phyloP scores from a whole-genome alignment of 2,888 invertebrate species.

The Drosophila paramelanica region DNA sequence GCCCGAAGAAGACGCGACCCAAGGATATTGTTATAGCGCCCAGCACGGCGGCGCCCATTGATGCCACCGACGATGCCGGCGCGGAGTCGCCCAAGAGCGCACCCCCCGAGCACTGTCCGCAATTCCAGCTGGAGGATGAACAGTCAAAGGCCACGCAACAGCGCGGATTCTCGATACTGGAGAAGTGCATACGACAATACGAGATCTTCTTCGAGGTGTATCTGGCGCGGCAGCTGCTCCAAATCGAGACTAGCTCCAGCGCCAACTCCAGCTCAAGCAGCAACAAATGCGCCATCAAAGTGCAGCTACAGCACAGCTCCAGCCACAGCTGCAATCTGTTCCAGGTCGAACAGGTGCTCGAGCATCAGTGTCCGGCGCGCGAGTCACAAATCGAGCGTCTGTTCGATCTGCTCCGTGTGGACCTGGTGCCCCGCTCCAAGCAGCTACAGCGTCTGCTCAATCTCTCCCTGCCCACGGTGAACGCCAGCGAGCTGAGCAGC shows the following conservation, averaged over 20 bases:
- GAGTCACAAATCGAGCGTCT: conserved; percentile 84
- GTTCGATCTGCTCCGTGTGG: conserved; percentile 85
- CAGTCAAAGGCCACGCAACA: conserved; percentile 66
- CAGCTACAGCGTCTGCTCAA: conserved; percentile 84
- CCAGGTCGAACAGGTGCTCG: conserved; percentile 85
- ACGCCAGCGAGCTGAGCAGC: conserved; percentile 81
- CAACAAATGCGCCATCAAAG: conserved; percentile 43
- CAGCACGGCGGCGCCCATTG: conserved; percentile 21
- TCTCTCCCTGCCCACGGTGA: conserved; percentile 70
- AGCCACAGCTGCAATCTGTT: conserved; percentile 71
- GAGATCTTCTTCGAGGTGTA: conserved; percentile 86
- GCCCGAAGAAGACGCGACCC: conserved; percentile 82
- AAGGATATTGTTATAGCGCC: conserved; percentile 74
- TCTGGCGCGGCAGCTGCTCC: conserved; percentile 71
- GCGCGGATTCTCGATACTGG: conserved; percentile 85
- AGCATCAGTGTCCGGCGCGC: conserved; percentile 83
- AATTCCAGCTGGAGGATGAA: conserved; percentile 70
- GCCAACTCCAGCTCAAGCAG: conserved; percentile 21
- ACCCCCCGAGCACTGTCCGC: conserved; percentile 58
- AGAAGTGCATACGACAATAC: conserved; percentile 87
- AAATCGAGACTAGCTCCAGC: conserved; percentile 39
- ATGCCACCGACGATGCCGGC: conserved; percentile 38
- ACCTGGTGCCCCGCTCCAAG: conserved; percentile 85
- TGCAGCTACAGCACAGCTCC: conserved; percentile 58
- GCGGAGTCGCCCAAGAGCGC: conserved; percentile 79